Conservation (phyloP, 2,113 vertebrate genomes). For the Colistium nudipinnis region DNA sequence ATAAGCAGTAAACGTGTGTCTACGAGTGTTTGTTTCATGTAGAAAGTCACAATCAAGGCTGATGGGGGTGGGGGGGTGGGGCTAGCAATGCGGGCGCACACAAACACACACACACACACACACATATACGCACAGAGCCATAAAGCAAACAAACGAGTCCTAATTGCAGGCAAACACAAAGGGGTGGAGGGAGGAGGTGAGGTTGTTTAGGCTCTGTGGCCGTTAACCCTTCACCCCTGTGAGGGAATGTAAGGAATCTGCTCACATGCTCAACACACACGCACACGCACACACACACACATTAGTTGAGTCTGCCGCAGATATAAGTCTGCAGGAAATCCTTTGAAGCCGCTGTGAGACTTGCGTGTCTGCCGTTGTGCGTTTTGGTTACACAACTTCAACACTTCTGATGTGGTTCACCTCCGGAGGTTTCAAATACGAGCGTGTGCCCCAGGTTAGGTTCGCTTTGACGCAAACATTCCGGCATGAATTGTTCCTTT, state of each 20-base stretch:
- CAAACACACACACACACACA: conserved; percentile 21
- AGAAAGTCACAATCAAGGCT: conserved; percentile 46
- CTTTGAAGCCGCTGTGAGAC: conserved; percentile 57
- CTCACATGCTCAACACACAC: conserved; percentile 46
- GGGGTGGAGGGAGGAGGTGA: conserved; percentile 55
- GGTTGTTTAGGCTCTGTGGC: conserved; percentile 56
- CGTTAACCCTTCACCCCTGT: conserved; percentile 62
- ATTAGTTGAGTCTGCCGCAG: conserved; percentile 54
- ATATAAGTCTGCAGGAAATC: conserved; percentile 67
- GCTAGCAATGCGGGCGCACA: conserved; percentile 14
- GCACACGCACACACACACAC: conserved; percentile 35
- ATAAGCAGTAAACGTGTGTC: conserved; percentile 2
- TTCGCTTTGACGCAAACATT: too few relatives aligned
- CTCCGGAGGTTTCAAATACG: conserved; percentile 12
- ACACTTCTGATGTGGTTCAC: conserved; percentile 25
- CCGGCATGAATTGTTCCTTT: too few relatives aligned
- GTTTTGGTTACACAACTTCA: conserved; percentile 54
- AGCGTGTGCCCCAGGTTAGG: too few relatives aligned
- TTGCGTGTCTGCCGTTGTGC: conserved; percentile 29
- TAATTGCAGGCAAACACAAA: conserved; percentile 67
- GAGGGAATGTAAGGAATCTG: conserved; percentile 73
- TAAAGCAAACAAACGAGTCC: conserved; percentile 69
- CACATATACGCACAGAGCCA: conserved; percentile 30
- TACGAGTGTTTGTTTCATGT: conserved; percentile 4
- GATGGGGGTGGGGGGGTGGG: conserved; percentile 38